These are phyloP conservation scores for Jordanella pulchra DNA, from an alignment of 2,797 vertebrate genomes.

Conservation along the genomic window DNA sequence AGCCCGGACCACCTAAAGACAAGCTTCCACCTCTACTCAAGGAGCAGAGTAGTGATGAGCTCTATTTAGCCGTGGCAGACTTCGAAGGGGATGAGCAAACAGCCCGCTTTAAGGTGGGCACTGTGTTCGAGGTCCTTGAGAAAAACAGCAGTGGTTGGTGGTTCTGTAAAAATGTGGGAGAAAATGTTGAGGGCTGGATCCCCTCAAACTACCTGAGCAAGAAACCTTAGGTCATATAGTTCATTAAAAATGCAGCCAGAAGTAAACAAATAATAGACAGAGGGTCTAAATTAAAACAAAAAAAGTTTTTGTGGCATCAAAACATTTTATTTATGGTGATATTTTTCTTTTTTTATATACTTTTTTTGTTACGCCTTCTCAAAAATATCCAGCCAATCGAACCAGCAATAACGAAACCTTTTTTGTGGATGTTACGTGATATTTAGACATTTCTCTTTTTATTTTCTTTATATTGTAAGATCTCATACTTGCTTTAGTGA, in stretches of 20 bases:
- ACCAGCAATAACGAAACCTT: constrained; percentile 66
- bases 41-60: constrained; percentile 82
- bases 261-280: constrained; percentile 10
- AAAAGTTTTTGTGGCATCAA: constrained; percentile 29
- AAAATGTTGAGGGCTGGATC: constrained; percentile 95
- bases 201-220: constrained; percentile 97
- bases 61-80: constrained; percentile 93
- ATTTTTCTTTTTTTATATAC: constrained; percentile 48
- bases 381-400: constrained; percentile 58
- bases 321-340: constrained; percentile 77
- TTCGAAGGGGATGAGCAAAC: constrained; percentile 95
- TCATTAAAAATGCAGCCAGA: constrained; percentile 11
- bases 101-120: constrained; percentile 92
- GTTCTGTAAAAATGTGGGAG: constrained; percentile 93
- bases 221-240: constrained; percentile 84
- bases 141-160: constrained; percentile 95
- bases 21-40: constrained; percentile 82
- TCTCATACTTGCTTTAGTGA: constrained; percentile 46
- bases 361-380: constrained; percentile 63
- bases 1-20: constrained; percentile 82
- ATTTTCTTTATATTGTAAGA: constrained; percentile 39
- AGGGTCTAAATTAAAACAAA: constrained; percentile 40
- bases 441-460: constrained; percentile 59
- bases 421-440: constrained; percentile 43
- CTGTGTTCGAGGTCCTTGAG: constrained; percentile 92